Evolutionary conservation across 2,888 invertebrate genomes (phyloP).

Genomic region (Crossocerus cetratus): DNA sequence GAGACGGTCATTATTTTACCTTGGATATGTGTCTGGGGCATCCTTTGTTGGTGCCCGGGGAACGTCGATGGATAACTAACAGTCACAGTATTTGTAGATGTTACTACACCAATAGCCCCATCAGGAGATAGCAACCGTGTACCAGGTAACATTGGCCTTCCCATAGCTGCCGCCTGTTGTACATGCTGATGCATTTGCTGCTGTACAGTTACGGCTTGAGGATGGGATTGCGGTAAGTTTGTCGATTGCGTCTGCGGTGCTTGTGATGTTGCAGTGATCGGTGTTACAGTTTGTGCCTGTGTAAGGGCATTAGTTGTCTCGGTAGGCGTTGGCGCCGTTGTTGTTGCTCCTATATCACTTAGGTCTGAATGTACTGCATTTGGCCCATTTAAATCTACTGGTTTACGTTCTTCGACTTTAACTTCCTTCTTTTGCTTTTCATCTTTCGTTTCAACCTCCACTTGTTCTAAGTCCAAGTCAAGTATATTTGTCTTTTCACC

Average conservation of each 20-base stretch:
- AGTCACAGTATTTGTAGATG: slow-evolving; percentile 80
- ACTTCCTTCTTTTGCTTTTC: slow-evolving; percentile 78
- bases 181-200: slow-evolving; percentile 81
- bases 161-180: slow-evolving; percentile 82
- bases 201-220: slow-evolving; percentile 72
- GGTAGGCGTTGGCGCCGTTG: slow-evolving; percentile 56
- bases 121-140: slow-evolving; percentile 80
- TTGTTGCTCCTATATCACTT: slow-evolving; percentile 55
- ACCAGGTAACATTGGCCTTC: slow-evolving; percentile 79
- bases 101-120: slow-evolving; percentile 83
- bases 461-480: slow-evolving; percentile 90
- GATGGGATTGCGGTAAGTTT: slow-evolving; percentile 74
- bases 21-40: slow-evolving; percentile 72
- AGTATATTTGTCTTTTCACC: slow-evolving; percentile 91
- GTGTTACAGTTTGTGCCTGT: slow-evolving; percentile 60
- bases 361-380: slow-evolving; percentile 58
- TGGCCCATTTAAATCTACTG: slow-evolving; percentile 57
- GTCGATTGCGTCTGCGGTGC: slow-evolving; percentile 63
- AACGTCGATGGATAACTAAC: slow-evolving; percentile 75
- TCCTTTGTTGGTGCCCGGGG: slow-evolving; percentile 71
- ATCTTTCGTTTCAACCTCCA: slow-evolving; percentile 83
- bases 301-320: slow-evolving; percentile 62
- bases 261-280: slow-evolving; percentile 60
- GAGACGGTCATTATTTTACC: slow-evolving; percentile 52
- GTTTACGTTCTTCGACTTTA: slow-evolving; percentile 68